Evolutionary conservation across 2,888 invertebrate genomes (phyloP).

Genomic region (Celastrina argiolus): DNA sequence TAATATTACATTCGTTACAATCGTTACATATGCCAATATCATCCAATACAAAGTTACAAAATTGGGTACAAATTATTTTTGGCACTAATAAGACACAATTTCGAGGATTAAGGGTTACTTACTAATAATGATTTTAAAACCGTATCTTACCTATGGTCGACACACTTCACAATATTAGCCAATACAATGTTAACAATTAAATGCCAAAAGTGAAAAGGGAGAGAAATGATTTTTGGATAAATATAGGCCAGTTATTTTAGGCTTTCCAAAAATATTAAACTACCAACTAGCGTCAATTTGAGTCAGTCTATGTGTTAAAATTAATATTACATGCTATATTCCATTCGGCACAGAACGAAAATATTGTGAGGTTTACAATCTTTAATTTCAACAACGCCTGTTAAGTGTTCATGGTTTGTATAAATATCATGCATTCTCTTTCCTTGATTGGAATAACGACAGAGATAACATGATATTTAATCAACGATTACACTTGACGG

Average conservation of each 20-base stretch:
- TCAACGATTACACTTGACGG: no score
- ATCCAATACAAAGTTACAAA: conserved; percentile 42
- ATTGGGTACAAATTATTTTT: conserved; percentile 46
- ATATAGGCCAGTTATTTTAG: conserved; percentile 1
- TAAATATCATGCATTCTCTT: no score
- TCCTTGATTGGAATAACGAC: no score
- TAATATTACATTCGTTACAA: conserved; percentile 13
- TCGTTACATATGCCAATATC: conserved; percentile 21
- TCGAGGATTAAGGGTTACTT: conserved; percentile 36
- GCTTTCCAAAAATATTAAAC: not conserved
- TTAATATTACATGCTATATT: not conserved
- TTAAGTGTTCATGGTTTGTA: not conserved
- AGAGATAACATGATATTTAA: no score
- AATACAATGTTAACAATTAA: not conserved
- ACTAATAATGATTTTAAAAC: not conserved
- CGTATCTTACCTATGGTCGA: not conserved
- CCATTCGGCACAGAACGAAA: not conserved
- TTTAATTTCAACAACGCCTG: not conserved
- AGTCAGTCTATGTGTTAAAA: not conserved
- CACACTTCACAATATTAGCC: not conserved
- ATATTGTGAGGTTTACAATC: not conserved
- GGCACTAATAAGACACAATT: conserved; percentile 64
- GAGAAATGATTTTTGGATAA: not conserved
- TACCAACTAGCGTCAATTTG: not conserved
- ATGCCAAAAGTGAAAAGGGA: not conserved